Evolutionary conservation across 2,113 vertebrate genomes (phyloP), one percentile per base, ranked within the genome.

Genomic region (Azemiops feae): DNA sequence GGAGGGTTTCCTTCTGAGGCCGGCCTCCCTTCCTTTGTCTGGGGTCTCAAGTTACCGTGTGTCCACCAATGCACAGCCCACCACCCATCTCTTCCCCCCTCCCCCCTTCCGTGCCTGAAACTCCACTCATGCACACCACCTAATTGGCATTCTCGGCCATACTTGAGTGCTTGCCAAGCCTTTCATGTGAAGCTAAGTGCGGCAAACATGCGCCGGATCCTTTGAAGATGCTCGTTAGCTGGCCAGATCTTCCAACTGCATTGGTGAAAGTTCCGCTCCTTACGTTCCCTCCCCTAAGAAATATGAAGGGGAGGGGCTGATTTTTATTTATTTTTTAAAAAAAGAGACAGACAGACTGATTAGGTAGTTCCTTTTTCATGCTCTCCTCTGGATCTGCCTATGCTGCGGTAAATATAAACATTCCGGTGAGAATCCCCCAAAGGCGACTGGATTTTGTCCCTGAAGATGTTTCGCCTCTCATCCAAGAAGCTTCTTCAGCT

Each of bases 131-230:
- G 95, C 95, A 93, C 91, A 93, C 91, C 95, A 96, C 95, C 97
- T 97, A 97, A 96, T 96, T 96, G 96, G 96, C 9, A 60, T 98
- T 97, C 97, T 97, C 97, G 96, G 97, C 97, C 96, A 97, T 96
- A 96, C 95, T 94, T 96, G 97, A 96, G 92, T 60, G 0, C 45
- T 90, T 96, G 97, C 98, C 96, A 96, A 93, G 93, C 74, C 97
- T 98, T 98, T 98, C 98, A 99, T 98, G 96, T 97, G 25, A 91
- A 94, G 93, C 96, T 94, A 96, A 96, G 91, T 93, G 97, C 94
- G 89, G 45, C 92, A 93, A 96, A 96, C 47, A 47, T 94, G 87
- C 12, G 34, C 98, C 97, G 97, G 97, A 98, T 97, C 97, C 96
- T 97, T 96, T 96, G 96, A 96, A 97, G 97, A 96, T 89, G 89